Conservation (phyloP, 2,888 invertebrate species). For the Augochlorella aurata region DNA sequence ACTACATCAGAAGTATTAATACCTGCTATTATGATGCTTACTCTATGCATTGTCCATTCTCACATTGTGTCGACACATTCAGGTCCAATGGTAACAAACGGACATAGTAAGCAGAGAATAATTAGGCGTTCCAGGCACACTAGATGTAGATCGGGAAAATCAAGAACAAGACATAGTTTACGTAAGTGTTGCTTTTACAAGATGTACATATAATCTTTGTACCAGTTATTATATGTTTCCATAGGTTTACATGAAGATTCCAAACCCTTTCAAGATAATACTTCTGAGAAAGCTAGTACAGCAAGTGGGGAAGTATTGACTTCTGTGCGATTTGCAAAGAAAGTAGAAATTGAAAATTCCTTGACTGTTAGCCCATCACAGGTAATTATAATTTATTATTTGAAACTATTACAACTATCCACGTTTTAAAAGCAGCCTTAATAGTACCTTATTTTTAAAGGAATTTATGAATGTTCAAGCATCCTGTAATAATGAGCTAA, state of each 20-base stretch:
- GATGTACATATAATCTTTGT: neutral
- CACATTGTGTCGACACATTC: conserved; percentile 89
- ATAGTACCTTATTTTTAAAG: conserved; percentile 38
- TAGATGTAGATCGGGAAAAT: conserved; percentile 75
- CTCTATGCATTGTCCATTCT: conserved; percentile 90
- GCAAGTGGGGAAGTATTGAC: conserved; percentile 70
- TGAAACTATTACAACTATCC: neutral
- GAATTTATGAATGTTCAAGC: conserved; percentile 56
- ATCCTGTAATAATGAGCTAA: conserved; percentile 56
- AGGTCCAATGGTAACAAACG: conserved; percentile 69
- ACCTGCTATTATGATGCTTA: conserved; percentile 88
- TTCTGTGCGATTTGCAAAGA: conserved; percentile 79
- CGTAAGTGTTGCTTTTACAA: conserved; percentile 60
- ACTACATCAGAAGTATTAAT: conserved; percentile 88
- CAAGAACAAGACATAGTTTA: conserved; percentile 72
- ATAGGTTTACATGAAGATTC: conserved; percentile 72
- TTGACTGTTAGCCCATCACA: conserved; percentile 49
- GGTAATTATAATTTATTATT: conserved; percentile 39
- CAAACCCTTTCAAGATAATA: conserved; percentile 71
- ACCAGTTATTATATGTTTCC: conserved; percentile 9
- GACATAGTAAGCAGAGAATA: conserved; percentile 70
- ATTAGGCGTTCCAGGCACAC: conserved; percentile 72
- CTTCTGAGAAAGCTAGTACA: conserved; percentile 67
- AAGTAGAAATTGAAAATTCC: conserved; percentile 74
- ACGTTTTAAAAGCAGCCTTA: neutral